Base-by-base conservation (phyloP, 2,888 invertebrate genomes). In the Endomychus coccineus region DNA sequence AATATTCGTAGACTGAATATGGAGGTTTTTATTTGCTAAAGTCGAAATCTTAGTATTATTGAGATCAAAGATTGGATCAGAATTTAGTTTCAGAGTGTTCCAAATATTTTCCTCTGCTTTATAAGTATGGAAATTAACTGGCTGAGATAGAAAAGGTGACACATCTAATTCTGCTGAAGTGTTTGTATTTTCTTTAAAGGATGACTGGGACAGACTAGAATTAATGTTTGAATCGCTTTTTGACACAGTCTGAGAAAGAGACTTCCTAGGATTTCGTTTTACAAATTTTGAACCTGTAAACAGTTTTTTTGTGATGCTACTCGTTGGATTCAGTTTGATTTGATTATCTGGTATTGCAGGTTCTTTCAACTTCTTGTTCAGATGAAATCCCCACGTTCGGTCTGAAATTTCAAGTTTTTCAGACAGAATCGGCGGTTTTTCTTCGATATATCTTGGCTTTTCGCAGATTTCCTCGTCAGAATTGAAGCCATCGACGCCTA, bases 201-300 rank as follows among this genome's bases (percentile, higher is more conserved):
- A n/a, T n/a, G n/a, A 25, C 25, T 25, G 7, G 21, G 6, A 19
- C 14, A 40, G 39, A 35, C 15, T 23, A n/a, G n/a, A 25, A 29
- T 44, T 49, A 15, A 46, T 44, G 36, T 35, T 51, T n/a, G 38
- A 38, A 27, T 53, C 56, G 24, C 53, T 59, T 16, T 63, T 63
- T 19, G 27, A 10, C 11, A 36, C 51, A 36, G 44, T 51, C 19
- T 52, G 51, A 1, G 55, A 48, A 29, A 66, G 50, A 13, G 73
- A 71, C 3, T 87, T 88, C 50, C 85, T 72, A 1, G 87, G 86
- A 67, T 87, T 86, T 50, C 86, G 71, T 52, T 83, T 75, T 3
- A 75, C 72, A 61, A 86, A 82, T 48, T 72, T 79, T 13, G 75
- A 70, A 28, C 75, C 73, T 37, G 75, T 71, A 64, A 86, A 87